Base-by-base conservation (phyloP, 2,113 vertebrate genomes). In the Sigmodon hispidus region DNA sequence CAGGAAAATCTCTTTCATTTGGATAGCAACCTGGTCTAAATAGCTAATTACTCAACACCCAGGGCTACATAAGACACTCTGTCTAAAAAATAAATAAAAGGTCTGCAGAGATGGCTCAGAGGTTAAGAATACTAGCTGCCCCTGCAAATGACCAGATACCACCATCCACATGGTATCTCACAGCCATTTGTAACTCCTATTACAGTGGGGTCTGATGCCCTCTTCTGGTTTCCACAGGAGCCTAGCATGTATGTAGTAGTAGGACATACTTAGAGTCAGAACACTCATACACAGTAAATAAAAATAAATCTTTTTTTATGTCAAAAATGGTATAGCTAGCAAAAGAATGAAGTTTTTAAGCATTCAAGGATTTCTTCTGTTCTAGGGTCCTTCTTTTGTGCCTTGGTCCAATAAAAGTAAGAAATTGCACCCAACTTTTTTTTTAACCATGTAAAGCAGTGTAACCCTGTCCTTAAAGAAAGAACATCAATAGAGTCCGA, bases 341-440 rank as follows among this genome's bases (percentile, higher is more conserved):
- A 45, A 89, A 72, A 48, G 16, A 94, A 70, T 36, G 29, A 34
- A 12, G 3, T 45, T 91, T 70, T 84, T 50, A n/a, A 91, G 45
- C 52, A 86, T 43, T 45, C 24, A 81, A 26, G 52, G n/a, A 81
- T 90, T 90, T 22, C 29, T 61, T 87, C 34, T 81, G 1, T 72
- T 75, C 43, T 17, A 59, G 52, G 22, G 21, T 90, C 24, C 36
- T n/a, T 17, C 22, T 77, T 77, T 79, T 69, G 13, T 89, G n/a
- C 70, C 48, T 87, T 90, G 43, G 4, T 80, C 48, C 59, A 61
- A 55, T 97, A 67, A 86, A 93, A 91, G n/a, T 73, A 69, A 92
- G 34, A 91, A 57, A 31, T 69, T 12, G 24, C 52, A 72, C 36
- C 36, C 29, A 34, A 29, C 12, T 65, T 92, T 88, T 72, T 65